Conservation (phyloP, 2,888 invertebrate genomes). For the Isotomurus palustris region DNA sequence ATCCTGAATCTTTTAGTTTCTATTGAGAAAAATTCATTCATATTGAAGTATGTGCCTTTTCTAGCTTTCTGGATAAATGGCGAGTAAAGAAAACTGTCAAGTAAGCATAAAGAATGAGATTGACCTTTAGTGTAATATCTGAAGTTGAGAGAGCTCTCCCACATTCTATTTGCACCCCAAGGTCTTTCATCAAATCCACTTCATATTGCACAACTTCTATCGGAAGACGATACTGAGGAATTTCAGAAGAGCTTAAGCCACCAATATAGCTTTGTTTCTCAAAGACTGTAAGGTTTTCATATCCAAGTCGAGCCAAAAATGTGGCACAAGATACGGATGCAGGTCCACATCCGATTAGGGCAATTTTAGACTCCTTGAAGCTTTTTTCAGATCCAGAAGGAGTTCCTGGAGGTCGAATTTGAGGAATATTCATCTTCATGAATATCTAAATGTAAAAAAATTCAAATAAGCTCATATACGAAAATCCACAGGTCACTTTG, state of each 20-base stretch:
- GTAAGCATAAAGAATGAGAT: conserved; percentile 42
- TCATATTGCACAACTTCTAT: conserved; percentile 90
- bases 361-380: conserved; percentile 62
- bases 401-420: conserved; percentile 72
- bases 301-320: conserved; percentile 88
- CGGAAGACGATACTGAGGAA: conserved; percentile 94
- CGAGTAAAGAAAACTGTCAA: neutral
- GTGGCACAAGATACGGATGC: conserved; percentile 95
- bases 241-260: conserved; percentile 91
- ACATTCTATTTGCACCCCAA: conserved; percentile 82
- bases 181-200: conserved; percentile 79
- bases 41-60: too few relatives aligned
- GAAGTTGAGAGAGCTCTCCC: conserved; percentile 65
- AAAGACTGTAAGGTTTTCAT: conserved; percentile 83
- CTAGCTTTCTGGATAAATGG: too few relatives aligned
- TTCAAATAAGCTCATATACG: neutral
- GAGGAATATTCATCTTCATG: conserved; percentile 86
- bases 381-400: conserved; percentile 35
- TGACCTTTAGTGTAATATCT: conserved; percentile 68
- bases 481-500: neutral
- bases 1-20: conserved; percentile 63
- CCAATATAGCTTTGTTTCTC: conserved; percentile 84
- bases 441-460: conserved; percentile 61
- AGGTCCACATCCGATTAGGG: conserved; percentile 89
- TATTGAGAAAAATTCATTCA: too few relatives aligned